Base-by-base conservation (phyloP, 2,113 vertebrate genomes). In the Aphyosemion australe region DNA sequence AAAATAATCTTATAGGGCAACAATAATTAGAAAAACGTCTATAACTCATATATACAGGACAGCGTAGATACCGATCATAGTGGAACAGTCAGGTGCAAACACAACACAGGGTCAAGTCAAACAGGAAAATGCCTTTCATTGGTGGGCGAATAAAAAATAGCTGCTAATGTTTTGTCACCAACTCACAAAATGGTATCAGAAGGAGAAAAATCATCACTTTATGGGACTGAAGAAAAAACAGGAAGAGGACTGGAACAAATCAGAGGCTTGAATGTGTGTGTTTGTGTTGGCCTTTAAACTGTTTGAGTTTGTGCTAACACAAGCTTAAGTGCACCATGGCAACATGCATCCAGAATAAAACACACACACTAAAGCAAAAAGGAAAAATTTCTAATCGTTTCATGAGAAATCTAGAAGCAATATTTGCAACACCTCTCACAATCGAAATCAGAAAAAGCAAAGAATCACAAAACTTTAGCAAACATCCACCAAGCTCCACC, bases 181-280 rank as follows among this genome's bases (percentile, higher is more conserved):
- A 55, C 51, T 18, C 60, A 34, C 3, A 21, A 3, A 61, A 14
- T 37, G 26, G 48, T 59, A 50, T 72, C 53, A 69, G 46, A 86
- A 52, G 19, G 42, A 57, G 72, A 55, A 72, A 77, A 76, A 8
- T 66, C 80, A 60, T 63, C 47, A 46, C 60, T 50, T 41, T n/a
- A 60, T 0, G 34, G 51, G 12, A 65, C 49, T 55, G 53, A 69
- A 76, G 54, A 84, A 58, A 80, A 69, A 76, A 79, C 64, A 86
- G 19, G 26, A 26, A 26, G 26, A 65, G 42, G 16, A n/a, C 60
- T 59, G 70, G 13, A 65, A 68, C 42, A 81, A 78, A 83, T 58
- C 55, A 46, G 47, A 82, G 34, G 69, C 62, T 16, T 65, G 59
- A 72, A 80, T 80, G 65, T 69, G 66, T 31, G 26, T 13, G 57